Evolutionary conservation across 2,797 vertebrate species (phyloP).

Genomic region (Cossypha heuglini): DNA sequence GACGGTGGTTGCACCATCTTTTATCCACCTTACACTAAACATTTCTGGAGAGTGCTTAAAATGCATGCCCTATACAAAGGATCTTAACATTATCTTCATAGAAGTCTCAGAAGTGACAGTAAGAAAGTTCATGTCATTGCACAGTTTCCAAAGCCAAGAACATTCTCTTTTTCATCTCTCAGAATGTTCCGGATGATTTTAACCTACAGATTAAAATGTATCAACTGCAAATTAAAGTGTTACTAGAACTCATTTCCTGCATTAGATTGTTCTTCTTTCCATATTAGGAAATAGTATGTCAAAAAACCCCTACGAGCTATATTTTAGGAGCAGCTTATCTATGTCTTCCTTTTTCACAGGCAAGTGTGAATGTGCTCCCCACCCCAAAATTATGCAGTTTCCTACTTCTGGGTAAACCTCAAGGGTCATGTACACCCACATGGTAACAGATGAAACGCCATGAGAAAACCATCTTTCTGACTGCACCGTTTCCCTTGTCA

Average conservation of each 20-base stretch:
- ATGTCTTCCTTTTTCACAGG: neutral
- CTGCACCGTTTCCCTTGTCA: neutral
- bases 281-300: neutral
- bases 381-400: constrained; percentile 19
- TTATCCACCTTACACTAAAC: neutral
- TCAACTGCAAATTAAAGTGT: neutral
- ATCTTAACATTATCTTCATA: neutral
- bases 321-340: neutral
- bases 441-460: neutral
- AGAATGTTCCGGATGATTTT: neutral
- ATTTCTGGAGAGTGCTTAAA: neutral
- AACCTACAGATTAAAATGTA: neutral
- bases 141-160: neutral
- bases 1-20: neutral
- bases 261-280: neutral
- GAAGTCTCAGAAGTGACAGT: neutral
- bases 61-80: neutral
- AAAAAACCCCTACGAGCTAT: neutral
- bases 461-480: neutral
- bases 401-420: constrained; percentile 11
- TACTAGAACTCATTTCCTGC: neutral
- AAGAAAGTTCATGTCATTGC: neutral
- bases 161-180: neutral
- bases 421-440: constrained; percentile 1
- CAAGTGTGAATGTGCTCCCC: neutral